These are phyloP conservation scores for Oreocharis arfaki DNA, from an alignment of 2,113 vertebrate genomes.

Conservation along the genomic window DNA sequence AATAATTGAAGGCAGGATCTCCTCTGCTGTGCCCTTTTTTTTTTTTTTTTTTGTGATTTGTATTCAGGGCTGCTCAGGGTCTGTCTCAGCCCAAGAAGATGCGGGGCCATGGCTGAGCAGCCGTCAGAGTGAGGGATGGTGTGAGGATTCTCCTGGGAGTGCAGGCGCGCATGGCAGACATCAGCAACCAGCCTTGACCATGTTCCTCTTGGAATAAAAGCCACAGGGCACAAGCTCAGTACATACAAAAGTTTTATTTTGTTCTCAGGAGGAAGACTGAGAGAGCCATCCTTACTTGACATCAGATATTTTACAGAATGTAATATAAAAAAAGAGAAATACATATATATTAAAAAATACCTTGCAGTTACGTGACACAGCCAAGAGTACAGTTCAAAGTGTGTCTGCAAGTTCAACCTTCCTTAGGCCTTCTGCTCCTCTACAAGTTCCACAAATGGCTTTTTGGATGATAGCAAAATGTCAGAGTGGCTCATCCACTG, in stretches of 20 bases:
- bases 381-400: constrained; percentile 20
- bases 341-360: neutral
- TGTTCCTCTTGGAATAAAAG: neutral
- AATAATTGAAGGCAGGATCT: neutral
- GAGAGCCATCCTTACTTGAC: neutral
- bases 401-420: neutral
- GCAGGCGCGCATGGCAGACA: rapidly evolving
- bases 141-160: neutral
- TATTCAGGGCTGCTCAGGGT: neutral
- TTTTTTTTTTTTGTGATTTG: neutral
- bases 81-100: neutral
- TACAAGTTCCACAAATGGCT: neutral
- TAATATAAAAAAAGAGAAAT: constrained; percentile 45
- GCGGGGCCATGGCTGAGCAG: neutral
- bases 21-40: neutral
- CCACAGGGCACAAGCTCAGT: neutral
- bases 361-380: constrained; percentile 7
- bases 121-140: rapidly evolving
- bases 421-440: neutral
- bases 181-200: neutral
- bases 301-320: constrained; percentile 26
- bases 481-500: neutral
- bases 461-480: neutral
- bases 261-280: constrained; percentile 8
- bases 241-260: constrained; percentile 67